Evolutionary conservation across 2,888 invertebrate genomes (phyloP).

Genomic region (Ophion ellenae): DNA sequence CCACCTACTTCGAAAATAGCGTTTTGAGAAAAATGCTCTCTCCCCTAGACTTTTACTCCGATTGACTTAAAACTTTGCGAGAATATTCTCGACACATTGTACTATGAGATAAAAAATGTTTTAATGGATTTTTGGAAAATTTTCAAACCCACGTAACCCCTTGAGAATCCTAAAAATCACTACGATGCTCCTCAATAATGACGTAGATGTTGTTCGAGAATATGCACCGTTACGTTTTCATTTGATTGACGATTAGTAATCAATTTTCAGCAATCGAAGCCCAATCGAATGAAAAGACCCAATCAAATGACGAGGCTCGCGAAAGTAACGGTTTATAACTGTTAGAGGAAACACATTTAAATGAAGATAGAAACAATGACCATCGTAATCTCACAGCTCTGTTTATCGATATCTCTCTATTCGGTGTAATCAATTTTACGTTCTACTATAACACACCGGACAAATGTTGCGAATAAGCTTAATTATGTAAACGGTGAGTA

Average conservation of each 20-base stretch:
- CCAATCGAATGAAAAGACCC: neutral
- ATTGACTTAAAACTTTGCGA: too few relatives aligned
- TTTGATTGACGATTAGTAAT: neutral
- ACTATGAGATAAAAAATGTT: too few relatives aligned
- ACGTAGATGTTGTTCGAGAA: neutral
- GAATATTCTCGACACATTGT: too few relatives aligned
- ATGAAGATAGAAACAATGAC: neutral
- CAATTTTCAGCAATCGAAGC: conserved; percentile 8
- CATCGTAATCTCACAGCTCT: conserved; percentile 15
- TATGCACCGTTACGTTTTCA: neutral
- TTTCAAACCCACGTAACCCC: too few relatives aligned
- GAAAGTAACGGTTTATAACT: neutral
- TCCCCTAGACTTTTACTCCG: too few relatives aligned
- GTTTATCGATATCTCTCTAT: conserved; percentile 49
- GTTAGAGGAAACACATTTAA: neutral
- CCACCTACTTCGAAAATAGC: too few relatives aligned
- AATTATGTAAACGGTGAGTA: neutral
- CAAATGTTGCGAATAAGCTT: neutral
- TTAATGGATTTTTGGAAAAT: too few relatives aligned
- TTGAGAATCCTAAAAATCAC: too few relatives aligned
- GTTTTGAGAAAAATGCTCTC: too few relatives aligned
- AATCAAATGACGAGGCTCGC: neutral
- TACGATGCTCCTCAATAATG: neutral
- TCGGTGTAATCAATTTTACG: conserved; percentile 30
- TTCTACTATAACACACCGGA: neutral